Conservation (phyloP, 1,140 invertebrate species). For the Neodiprion virginianus region DNA sequence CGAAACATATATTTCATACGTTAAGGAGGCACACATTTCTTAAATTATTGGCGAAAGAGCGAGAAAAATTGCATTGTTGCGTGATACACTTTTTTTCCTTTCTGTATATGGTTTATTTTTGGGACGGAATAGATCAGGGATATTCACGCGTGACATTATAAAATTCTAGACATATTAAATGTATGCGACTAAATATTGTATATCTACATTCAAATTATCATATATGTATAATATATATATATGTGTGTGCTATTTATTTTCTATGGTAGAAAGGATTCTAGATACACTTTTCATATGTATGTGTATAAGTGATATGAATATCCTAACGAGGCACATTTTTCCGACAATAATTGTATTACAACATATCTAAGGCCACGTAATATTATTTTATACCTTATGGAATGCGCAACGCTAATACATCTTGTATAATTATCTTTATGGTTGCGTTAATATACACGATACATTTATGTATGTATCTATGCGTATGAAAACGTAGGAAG, state of each 20-base stretch:
- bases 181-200: not conserved
- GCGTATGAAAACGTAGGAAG: too few relatives aligned
- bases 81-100: not conserved
- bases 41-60: too few relatives aligned
- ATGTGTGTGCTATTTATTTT: not conserved
- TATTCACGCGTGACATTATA: conserved; percentile 1
- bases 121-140: conserved; percentile 6
- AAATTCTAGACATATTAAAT: not conserved
- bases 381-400: not conserved
- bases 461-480: not conserved
- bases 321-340: not conserved
- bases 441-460: not conserved
- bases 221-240: not conserved
- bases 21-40: too few relatives aligned
- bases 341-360: not conserved
- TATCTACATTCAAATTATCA: not conserved
- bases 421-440: too few relatives aligned
- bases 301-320: not conserved
- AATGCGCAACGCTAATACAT: too few relatives aligned
- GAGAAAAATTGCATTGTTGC: too few relatives aligned
- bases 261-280: not conserved
- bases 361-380: not conserved
- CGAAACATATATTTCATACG: too few relatives aligned
- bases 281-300: not conserved
- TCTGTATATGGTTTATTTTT: not conserved